phyloP scores from a whole-genome alignment of 2,888 invertebrate species.

The Pelosia muscerda region DNA sequence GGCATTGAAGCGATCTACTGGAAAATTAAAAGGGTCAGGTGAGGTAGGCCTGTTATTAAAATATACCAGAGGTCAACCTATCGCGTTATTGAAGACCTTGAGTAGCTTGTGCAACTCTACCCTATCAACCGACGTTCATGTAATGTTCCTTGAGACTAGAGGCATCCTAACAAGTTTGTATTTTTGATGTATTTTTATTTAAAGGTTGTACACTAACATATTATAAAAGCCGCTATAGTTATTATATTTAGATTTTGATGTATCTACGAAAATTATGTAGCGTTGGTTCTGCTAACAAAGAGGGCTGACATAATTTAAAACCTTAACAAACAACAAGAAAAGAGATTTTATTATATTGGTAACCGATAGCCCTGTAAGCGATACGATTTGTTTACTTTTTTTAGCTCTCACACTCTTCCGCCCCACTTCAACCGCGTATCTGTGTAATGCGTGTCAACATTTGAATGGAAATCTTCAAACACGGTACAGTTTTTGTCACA shows the following conservation, averaged over 20 bases:
- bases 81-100: constrained; percentile 41
- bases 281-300: not conserved
- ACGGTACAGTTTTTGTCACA: constrained; percentile 29
- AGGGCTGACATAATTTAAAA: not conserved
- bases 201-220: too few relatives aligned
- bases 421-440: constrained; percentile 70
- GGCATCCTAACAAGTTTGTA: not conserved
- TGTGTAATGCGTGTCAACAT: constrained; percentile 68
- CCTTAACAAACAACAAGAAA: constrained; percentile 9
- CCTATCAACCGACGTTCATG: not conserved
- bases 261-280: not conserved
- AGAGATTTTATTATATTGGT: constrained; percentile 39
- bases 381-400: constrained; percentile 71
- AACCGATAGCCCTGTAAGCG: constrained; percentile 42
- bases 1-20: constrained; percentile 68
- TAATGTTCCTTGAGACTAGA: not conserved
- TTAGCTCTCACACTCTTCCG: constrained; percentile 62
- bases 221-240: too few relatives aligned
- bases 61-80: constrained; percentile 46
- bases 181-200: not conserved
- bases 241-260: too few relatives aligned
- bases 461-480: constrained; percentile 57
- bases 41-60: constrained; percentile 58
- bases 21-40: constrained; percentile 72
- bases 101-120: constrained; percentile 14